Percentiles rank a stretch among this genome's conserved stretches.
Evolutionary conservation across 1,140 invertebrate species (phyloP).

Genomic region (Drosophila navojoa): DNA sequence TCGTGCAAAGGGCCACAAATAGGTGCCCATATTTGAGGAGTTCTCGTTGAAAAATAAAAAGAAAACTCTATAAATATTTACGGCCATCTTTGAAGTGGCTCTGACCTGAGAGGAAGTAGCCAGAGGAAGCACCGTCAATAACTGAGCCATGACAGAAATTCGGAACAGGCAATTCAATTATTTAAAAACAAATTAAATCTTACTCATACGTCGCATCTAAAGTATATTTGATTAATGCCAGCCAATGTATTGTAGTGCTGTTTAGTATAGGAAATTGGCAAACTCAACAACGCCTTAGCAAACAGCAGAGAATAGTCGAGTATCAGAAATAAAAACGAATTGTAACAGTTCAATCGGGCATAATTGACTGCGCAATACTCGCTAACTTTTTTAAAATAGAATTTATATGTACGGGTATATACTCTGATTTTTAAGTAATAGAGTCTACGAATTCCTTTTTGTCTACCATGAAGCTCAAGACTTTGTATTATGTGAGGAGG

Average conservation of each 20-base stretch:
- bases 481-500: no score
- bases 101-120: no score
- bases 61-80: constrained; percentile 11
- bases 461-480: no score
- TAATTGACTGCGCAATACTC: no score
- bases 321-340: no score
- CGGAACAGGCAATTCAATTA: background rate
- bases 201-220: background rate
- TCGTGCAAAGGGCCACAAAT: constrained; percentile 13
- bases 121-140: background rate
- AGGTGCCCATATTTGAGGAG: constrained; percentile 24
- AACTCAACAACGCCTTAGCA: constrained; percentile 9
- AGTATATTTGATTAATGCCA: background rate
- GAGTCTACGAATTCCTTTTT: no score
- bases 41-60: background rate
- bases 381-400: no score
- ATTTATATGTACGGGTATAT: no score
- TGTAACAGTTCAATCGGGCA: no score
- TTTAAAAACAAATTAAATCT: background rate
- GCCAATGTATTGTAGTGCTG: background rate
- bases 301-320: background rate
- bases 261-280: constrained; percentile 16
- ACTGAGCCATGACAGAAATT: background rate
- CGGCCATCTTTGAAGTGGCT: constrained; percentile 3
- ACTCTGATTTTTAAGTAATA: no score